Evolutionary conservation across 2,888 invertebrate species (phyloP), one percentile per base, ranked within the genome.

Genomic region (Folsomia manolachei): DNA sequence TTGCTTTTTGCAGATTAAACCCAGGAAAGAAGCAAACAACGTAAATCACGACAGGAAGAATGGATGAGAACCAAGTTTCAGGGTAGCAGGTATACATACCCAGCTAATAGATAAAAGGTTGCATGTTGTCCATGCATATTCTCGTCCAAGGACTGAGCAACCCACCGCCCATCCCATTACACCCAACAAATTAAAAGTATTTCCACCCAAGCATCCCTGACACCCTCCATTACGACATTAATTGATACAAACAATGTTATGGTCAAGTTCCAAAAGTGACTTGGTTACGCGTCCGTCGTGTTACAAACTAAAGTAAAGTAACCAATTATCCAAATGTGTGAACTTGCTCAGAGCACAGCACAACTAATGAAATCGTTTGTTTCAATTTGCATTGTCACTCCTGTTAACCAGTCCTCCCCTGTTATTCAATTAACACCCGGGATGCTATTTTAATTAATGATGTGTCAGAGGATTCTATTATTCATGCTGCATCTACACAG

Each of bases 201-300:
- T 67, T 67, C 2, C 56, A 67, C 26, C 24, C 21, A 19, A 52
- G 65, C n/a, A 66, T 21, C 39, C 9, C 39, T 74, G 76, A 72
- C 78, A 75, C 76, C 75, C 78, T 73, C 73, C 66, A 72, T 74
- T 73, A 69, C 67, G 76, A 78, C 79, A 70, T 79, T 81, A 81
- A 81, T 81, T 81, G 81, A 78, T 81, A 81, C 79, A 80, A 79
- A 80, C 72, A 72, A 72, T 72, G 64, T 72, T 72, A 69, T 72
- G 72, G 72, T 72, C 72, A 72, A 72, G 72, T 24, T 52, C 26
- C 24, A 25, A 53, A 26, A 21, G 24, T 21, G 23, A 66, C 65
- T 66, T 66, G 39, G 56, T 56, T 7, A 4, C 21, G 11, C n/a
- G 21, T 14, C 14, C 39, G 4, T 21, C n/a, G 56, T 7, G 21